Base-by-base conservation (phyloP, 2,888 invertebrate species). In the Hymenopus coronatus region DNA sequence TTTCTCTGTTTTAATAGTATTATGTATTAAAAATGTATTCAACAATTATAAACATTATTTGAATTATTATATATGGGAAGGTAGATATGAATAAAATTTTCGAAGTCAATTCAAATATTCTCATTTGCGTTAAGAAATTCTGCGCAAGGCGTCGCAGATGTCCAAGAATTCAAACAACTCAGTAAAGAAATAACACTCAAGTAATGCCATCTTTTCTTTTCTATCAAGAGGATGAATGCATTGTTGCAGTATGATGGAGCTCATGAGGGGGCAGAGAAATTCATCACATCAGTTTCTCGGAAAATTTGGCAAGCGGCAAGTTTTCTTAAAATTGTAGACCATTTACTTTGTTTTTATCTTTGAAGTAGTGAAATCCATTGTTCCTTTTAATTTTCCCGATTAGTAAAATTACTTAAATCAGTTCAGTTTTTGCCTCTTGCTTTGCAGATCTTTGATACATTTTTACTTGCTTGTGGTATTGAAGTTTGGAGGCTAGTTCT, bases 261-360 rank as follows among this genome's bases (percentile, higher is more conserved):
- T 70, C 54, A 70, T 70, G 54, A 70, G 25, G 54, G 54, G 54
- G 54, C 54, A 70, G 54, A 70, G 54, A 70, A 70, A 70, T 70
- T 70, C 54, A 70, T 70, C 54, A 6, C 54, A 6, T 40, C 40
- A 40, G 40, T 40, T 40, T 40, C 40, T 87, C 28, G 70, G 86
- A 86, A 81, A 70, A 86, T 86, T 85, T 86, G 86, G 81, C 82
- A 82, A 27, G 81, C 82, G 87, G 87, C 87, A 87, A 87, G 87
- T 87, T 82, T 33, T 70, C 20, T 70, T 70, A 70, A 87, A 40
- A 40, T 87, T 87, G 82, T 87, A 40, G 27, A 82, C 82, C 30
- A 40, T 87, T 87, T 46, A 15, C 20, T 70, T 70, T 70, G 54
- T 70, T 70, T 70, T 25, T 70, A 70, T 70, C 25, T 70, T 70